Percentiles rank a stretch among this genome's conserved stretches.
These are phyloP conservation scores for Apteryx mantelli DNA, from an alignment of 2,113 vertebrate species.

Conservation along the genomic window DNA sequence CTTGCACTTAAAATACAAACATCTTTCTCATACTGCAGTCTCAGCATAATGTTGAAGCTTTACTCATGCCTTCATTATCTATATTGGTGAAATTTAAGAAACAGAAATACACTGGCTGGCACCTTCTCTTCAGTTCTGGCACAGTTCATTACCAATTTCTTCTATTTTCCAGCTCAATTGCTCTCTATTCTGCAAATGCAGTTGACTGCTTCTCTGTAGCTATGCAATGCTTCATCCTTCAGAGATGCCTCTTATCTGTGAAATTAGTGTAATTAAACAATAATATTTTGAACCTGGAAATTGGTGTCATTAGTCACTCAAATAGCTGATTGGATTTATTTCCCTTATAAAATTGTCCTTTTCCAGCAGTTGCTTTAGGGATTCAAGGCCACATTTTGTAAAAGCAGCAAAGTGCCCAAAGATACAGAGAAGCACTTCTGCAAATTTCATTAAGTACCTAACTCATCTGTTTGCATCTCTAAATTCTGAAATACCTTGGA, in stretches of 20 bases:
- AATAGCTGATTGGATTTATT: not conserved
- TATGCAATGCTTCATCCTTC: not conserved
- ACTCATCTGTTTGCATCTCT: not conserved
- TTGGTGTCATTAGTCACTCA: not conserved
- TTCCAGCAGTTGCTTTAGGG: not conserved
- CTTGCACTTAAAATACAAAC: not conserved
- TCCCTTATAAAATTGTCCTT: not conserved
- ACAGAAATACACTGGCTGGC: not conserved
- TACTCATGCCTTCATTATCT: not conserved
- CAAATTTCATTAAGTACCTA: not conserved
- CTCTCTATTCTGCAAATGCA: not conserved
- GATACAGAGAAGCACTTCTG: not conserved
- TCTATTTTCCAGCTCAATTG: not conserved
- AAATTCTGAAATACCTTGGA: not conserved
- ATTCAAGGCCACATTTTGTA: not conserved
- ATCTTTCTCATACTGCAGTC: not conserved
- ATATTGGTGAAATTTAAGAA: not conserved
- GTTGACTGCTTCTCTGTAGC: not conserved
- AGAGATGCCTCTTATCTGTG: not conserved
- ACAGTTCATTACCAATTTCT: not conserved
- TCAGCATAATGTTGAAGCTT: not conserved
- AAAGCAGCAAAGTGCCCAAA: not conserved
- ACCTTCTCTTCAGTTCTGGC: not conserved
- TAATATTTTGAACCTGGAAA: not conserved
- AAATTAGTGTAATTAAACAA: conserved; percentile 12